Conservation (phyloP, 2,888 invertebrate genomes). For the Lochmaea crataegi region DNA sequence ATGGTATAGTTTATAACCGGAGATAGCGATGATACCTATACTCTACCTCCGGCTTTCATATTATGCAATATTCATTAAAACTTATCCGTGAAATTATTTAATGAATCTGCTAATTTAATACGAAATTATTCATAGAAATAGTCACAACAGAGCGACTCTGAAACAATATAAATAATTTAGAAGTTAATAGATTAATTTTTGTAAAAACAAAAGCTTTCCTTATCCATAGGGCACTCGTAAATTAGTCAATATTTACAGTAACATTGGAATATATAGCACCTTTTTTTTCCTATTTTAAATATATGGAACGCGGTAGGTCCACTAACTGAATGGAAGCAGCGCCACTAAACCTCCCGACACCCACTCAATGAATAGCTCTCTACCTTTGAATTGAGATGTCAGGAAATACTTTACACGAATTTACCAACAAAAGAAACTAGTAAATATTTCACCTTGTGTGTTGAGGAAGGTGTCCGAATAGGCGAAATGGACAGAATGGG, state of each 20-base stretch:
- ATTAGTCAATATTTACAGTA: no score
- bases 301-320: conserved; percentile 39
- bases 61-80: conserved; percentile 2
- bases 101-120: no score
- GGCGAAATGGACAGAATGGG: conserved; percentile 37
- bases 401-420: conserved; percentile 59
- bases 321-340: conserved; percentile 40
- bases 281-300: neutral
- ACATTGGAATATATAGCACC: neutral
- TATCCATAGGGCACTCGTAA: no score
- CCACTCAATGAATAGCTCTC: conserved; percentile 55
- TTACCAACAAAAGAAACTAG: conserved; percentile 58
- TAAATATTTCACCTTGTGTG: conserved; percentile 60
- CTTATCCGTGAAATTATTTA: conserved; percentile 4
- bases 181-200: no score
- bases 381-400: conserved; percentile 60
- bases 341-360: conserved; percentile 38
- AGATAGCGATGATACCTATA: conserved; percentile 25
- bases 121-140: neutral
- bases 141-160: neutral
- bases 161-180: no score
- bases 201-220: no score
- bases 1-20: conserved; percentile 26
- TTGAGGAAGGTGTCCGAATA: conserved; percentile 38
- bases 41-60: conserved; percentile 32